These are phyloP conservation scores for Panthera tigris DNA, from an alignment of 2,113 vertebrate species.

Conservation along the genomic window DNA sequence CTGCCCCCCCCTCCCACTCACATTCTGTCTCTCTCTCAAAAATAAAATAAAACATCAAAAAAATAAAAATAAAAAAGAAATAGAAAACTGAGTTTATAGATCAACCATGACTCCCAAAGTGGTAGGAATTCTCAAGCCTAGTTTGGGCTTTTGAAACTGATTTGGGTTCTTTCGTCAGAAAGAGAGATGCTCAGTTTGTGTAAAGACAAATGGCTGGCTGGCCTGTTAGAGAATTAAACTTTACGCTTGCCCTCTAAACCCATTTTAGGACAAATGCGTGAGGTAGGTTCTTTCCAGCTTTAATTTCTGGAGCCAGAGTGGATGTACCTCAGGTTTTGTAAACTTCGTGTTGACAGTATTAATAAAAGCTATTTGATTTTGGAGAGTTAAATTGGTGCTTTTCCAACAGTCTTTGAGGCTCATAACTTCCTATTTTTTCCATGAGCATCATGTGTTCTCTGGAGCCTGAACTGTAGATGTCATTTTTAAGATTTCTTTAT, in stretches of 20 bases:
- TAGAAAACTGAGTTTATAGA: constrained; percentile 28
- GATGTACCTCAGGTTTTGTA: neutral
- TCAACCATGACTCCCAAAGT: constrained; percentile 3
- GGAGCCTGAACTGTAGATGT: neutral
- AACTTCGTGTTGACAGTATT: neutral
- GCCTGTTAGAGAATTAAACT: neutral
- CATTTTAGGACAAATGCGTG: neutral
- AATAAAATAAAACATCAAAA: too few relatives aligned
- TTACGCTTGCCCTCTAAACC: neutral
- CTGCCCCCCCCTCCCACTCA: too few relatives aligned
- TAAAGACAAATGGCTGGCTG: neutral
- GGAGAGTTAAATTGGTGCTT: constrained; percentile 29
- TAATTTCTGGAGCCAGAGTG: constrained; percentile 5
- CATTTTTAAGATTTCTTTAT: neutral
- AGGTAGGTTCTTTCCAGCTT: neutral
- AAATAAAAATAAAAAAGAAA: neutral
- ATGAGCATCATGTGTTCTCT: neutral
- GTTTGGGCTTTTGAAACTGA: constrained; percentile 50
- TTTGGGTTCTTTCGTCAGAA: neutral
- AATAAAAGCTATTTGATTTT: constrained; percentile 35
- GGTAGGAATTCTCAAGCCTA: neutral
- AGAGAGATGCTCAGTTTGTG: neutral
- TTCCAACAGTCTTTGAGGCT: neutral
- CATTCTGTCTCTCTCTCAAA: too few relatives aligned
- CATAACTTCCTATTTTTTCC: neutral